phyloP scores from a whole-genome alignment of 2,888 invertebrate genomes.

The Acanthosoma haemorrhoidale region DNA sequence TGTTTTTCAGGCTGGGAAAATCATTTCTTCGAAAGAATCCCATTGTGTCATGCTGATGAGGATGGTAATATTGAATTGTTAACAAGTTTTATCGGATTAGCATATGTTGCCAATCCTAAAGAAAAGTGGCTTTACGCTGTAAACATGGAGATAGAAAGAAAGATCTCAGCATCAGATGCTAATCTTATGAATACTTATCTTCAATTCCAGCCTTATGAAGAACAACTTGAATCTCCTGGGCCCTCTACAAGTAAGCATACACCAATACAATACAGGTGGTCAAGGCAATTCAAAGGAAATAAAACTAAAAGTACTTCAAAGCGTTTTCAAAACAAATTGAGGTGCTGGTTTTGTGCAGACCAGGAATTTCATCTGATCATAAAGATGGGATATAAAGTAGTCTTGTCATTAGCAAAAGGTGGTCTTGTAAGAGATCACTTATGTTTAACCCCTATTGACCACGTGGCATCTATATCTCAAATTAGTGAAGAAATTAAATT shows the following conservation, averaged over 20 bases:
- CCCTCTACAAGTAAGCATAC: background rate
- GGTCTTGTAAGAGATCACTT: background rate
- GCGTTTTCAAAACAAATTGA: background rate
- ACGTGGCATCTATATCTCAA: background rate
- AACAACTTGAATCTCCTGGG: background rate
- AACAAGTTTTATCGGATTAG: background rate
- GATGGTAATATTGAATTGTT: background rate
- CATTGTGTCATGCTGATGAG: background rate
- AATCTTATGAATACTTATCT: background rate
- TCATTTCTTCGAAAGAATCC: background rate
- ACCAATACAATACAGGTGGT: background rate
- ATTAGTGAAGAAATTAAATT: background rate
- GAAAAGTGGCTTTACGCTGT: constrained; percentile 4
- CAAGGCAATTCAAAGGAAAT: background rate
- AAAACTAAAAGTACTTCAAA: background rate
- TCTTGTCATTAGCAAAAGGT: background rate
- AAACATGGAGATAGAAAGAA: background rate
- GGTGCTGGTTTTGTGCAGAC: background rate
- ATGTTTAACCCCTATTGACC: background rate
- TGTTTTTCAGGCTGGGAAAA: background rate
- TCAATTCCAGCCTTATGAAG: background rate
- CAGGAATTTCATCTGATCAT: background rate
- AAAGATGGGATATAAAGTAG: background rate
- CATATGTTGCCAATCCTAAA: background rate
- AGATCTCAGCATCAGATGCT: background rate